Evolutionary conservation across 2,113 vertebrate species (phyloP).

Genomic region (Rhynchopsitta pachyrhyncha): DNA sequence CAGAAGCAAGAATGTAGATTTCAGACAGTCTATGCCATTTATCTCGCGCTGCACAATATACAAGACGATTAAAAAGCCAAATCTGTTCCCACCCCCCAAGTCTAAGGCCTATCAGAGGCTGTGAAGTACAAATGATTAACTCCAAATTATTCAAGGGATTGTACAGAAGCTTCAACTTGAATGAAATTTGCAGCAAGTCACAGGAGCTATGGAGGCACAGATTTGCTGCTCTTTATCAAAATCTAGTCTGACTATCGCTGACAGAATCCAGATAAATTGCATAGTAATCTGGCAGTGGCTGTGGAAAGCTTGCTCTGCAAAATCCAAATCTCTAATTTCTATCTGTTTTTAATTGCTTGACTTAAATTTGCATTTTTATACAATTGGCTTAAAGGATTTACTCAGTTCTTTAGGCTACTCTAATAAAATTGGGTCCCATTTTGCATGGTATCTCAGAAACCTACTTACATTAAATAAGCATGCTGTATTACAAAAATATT

Average conservation of each 20-base stretch:
- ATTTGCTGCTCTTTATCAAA: conserved; percentile 81
- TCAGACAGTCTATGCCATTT: conserved; percentile 84
- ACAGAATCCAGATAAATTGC: conserved; percentile 77
- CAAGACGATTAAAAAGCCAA: conserved; percentile 85
- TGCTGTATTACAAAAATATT: conserved; percentile 46
- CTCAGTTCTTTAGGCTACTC: conserved; percentile 65
- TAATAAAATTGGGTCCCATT: conserved; percentile 50
- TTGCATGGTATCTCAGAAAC: neutral
- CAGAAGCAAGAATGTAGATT: conserved; percentile 83
- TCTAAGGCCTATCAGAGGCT: conserved; percentile 79
- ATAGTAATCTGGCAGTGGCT: conserved; percentile 64
- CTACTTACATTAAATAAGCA: conserved; percentile 23
- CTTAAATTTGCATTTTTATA: conserved; percentile 82
- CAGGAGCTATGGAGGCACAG: conserved; percentile 69
- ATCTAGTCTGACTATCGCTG: conserved; percentile 76
- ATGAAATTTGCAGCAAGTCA: conserved; percentile 76
- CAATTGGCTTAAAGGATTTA: conserved; percentile 74
- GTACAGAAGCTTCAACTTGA: conserved; percentile 77
- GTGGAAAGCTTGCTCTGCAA: conserved; percentile 68
- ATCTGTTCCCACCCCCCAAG: conserved; percentile 82
- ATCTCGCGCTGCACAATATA: conserved; percentile 83
- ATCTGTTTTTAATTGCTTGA: conserved; percentile 80
- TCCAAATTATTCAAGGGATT: conserved; percentile 87
- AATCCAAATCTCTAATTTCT: conserved; percentile 76
- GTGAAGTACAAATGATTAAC: conserved; percentile 89